These are phyloP conservation scores for Siphamia tubifer DNA, from an alignment of 2,113 vertebrate species.

Conservation along the genomic window DNA sequence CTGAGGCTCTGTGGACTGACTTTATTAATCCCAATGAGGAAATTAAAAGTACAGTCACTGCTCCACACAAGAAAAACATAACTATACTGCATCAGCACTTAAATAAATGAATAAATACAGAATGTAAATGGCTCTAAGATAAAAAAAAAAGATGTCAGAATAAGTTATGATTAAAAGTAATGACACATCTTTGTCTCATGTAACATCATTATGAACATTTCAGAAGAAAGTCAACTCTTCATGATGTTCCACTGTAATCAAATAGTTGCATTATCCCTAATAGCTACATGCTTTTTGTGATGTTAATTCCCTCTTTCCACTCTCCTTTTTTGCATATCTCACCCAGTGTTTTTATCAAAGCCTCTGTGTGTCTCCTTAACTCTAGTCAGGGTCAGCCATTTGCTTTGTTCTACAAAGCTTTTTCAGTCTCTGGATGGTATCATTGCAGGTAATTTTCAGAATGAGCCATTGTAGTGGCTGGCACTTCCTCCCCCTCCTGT, in stretches of 20 bases:
- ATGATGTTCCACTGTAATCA: not conserved
- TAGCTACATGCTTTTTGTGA: slow-evolving; percentile 17
- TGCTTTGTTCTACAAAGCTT: slow-evolving; percentile 70
- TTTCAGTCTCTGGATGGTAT: slow-evolving; percentile 65
- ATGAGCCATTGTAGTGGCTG: slow-evolving; percentile 54
- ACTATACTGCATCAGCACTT: too few species aligned
- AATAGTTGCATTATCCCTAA: not conserved
- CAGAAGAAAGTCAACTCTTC: not conserved
- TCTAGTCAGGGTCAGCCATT: slow-evolving; percentile 65
- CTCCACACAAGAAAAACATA: too few species aligned
- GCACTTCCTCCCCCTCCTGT: slow-evolving; percentile 20
- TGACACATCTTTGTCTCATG: too few species aligned
- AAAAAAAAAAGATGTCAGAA: too few species aligned
- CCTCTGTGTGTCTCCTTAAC: slow-evolving; percentile 39
- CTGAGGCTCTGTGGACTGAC: too few species aligned
- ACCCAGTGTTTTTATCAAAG: slow-evolving; percentile 60
- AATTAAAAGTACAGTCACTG: too few species aligned
- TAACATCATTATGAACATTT: not conserved
- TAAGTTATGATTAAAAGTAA: too few species aligned
- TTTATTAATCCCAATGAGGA: too few species aligned
- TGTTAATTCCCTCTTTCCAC: slow-evolving; percentile 14
- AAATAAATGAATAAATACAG: too few species aligned
- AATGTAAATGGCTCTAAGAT: too few species aligned
- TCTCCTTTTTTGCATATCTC: slow-evolving; percentile 27
- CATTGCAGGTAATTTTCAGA: slow-evolving; percentile 72